These are phyloP conservation scores for Plestiodon gilberti DNA, from an alignment of 2,113 vertebrate species.

Conservation along the genomic window DNA sequence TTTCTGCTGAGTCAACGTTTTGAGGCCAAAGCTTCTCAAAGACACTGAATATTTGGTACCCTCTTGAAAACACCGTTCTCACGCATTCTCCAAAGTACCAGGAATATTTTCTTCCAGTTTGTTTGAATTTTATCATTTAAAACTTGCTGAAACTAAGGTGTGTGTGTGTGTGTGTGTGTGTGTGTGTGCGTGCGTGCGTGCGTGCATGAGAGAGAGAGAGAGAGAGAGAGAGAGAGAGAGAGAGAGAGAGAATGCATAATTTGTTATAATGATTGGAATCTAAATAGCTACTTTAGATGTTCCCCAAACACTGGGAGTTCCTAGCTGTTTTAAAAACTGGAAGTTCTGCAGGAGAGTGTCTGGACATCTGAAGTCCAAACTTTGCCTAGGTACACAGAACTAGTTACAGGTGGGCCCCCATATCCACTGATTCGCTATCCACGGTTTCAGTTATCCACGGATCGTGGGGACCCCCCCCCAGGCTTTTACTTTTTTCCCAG, in stretches of 20 bases:
- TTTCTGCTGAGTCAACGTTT: not conserved
- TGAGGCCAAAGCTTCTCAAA: not conserved
- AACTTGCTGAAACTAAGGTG: not conserved
- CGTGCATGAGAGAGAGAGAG: too few relatives aligned
- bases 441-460: too few relatives aligned
- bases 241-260: too few relatives aligned
- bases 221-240: too few relatives aligned
- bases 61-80: slow-evolving; percentile 25
- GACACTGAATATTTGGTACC: not conserved
- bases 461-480: too few relatives aligned
- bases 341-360: too few relatives aligned
- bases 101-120: slow-evolving; percentile 10
- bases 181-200: slow-evolving; percentile 36
- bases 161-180: too few relatives aligned
- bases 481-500: too few relatives aligned
- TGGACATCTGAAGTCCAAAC: not conserved
- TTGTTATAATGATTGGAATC: not conserved
- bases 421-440: too few relatives aligned
- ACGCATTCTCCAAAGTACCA: not conserved
- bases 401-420: too few relatives aligned
- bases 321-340: too few relatives aligned
- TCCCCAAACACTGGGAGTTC: too few relatives aligned
- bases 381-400: not conserved
- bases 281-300: not conserved
- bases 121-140: slow-evolving; percentile 31